A percentile compares a stretch with the other conserved stretches of the same genome.
These are phyloP conservation scores for Bombylius discolor DNA, from an alignment of 2,888 invertebrate species.

Conservation along the genomic window DNA sequence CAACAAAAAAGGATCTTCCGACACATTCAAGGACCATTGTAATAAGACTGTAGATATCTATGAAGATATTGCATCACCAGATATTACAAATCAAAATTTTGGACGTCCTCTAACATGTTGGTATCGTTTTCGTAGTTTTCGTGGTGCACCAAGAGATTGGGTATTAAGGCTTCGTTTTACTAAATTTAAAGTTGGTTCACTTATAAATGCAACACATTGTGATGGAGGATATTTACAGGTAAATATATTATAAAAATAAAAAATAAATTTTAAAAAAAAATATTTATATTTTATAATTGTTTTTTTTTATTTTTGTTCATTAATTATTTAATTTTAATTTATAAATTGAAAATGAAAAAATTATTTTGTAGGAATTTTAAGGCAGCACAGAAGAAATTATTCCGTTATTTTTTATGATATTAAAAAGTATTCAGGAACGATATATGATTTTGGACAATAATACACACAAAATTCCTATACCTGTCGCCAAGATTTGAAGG, in stretches of 20 bases:
- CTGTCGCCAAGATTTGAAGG: too few relatives aligned
- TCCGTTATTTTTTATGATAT: too few relatives aligned
- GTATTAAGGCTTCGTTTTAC: slow-evolving; percentile 79
- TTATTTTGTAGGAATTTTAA: too few relatives aligned
- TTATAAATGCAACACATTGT: slow-evolving; percentile 77
- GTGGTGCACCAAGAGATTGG: slow-evolving; percentile 81
- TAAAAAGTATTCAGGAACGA: too few relatives aligned
- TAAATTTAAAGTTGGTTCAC: slow-evolving; percentile 80
- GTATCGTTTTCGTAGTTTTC: slow-evolving; percentile 78
- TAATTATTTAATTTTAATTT: neutral
- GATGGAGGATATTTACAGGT: slow-evolving; percentile 85
- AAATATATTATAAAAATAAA: slow-evolving; percentile 14
- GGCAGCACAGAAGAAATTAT: too few relatives aligned
- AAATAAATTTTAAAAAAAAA: slow-evolving; percentile 1
- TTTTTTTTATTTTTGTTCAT: slow-evolving; percentile 1
- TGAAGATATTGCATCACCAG: slow-evolving; percentile 80
- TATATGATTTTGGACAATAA: too few relatives aligned
- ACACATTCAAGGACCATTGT: slow-evolving; percentile 61
- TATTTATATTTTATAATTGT: neutral
- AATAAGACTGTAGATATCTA: slow-evolving; percentile 90
- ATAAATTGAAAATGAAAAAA: too few relatives aligned
- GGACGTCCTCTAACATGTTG: slow-evolving; percentile 79
- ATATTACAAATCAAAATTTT: slow-evolving; percentile 66
- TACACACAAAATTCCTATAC: too few relatives aligned
- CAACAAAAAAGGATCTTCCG: slow-evolving; percentile 20